Evolutionary conservation across 2,797 vertebrate species (phyloP), one percentile per base, ranked within the genome.

Genomic region (Masticophis lateralis): DNA sequence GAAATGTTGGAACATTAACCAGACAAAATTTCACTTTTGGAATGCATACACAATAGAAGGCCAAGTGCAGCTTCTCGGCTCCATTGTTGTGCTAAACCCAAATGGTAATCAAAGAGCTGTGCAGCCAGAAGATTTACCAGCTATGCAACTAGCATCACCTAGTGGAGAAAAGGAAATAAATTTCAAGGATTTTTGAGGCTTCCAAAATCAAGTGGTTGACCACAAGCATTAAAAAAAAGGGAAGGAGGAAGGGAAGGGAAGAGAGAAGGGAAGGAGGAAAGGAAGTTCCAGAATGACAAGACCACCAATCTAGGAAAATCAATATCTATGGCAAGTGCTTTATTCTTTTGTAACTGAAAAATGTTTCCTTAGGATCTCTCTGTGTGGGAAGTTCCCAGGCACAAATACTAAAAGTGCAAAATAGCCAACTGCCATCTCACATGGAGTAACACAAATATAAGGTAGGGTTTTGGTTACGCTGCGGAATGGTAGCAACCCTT

Each of bases 81-180:
- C 56, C 28, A 32, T 59, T 55, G 43, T 63, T 11, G 37, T 37
- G 56, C 47, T 79, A 60, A 74, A 79, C 59, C 37, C 28, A 59
- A 87, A n/a, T 1, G 6, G 22, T 22, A 18, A 55, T 28, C 60
- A 56, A 11, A 25, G 0, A 79, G 43, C 14, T 14, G 0, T 0
- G 0, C 0, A 0, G 3, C 13, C 0, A 59, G 57, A 74, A n/a
- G 0, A 5, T 13, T 87, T 91, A 37, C 56, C 27, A 66, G 0
- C 0, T 1, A 92, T n/a, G 92, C 93, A 93, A 60, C 28, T 91
- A 89, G 95, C 95, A 89, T 96, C 97, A 97, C 8, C 97, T 96
- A 20, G 93, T 93, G 97, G 96, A 94, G 53, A 93, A 0, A 2
- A 61, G 56, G 27, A 16, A 59, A 2, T 0, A 0, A 11, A 18